Conservation (phyloP, 2,797 vertebrate species). For the Pygocentrus nattereri region DNA sequence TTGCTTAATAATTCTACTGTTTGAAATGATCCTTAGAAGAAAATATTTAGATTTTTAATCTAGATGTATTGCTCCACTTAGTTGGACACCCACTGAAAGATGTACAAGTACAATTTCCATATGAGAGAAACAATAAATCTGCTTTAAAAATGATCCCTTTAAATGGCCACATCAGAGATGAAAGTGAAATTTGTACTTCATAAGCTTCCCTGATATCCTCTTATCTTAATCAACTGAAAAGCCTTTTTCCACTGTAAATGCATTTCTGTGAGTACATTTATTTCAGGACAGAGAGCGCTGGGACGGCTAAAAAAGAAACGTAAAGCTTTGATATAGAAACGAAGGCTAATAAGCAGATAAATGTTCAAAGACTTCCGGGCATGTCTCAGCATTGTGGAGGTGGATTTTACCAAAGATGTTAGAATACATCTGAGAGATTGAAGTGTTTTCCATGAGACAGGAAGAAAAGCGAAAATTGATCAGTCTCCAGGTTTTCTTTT, state of each 20-base stretch:
- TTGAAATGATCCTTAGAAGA: not conserved
- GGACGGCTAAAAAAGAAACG: not conserved
- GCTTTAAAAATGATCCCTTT: not conserved
- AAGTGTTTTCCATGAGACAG: conserved; percentile 20
- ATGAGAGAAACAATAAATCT: not conserved
- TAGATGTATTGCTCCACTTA: not conserved
- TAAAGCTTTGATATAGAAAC: conserved; percentile 17
- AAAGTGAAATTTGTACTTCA: not conserved
- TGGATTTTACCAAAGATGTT: conserved; percentile 8
- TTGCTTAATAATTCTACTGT: not conserved
- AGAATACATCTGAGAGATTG: conserved; percentile 27
- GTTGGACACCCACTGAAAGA: not conserved
- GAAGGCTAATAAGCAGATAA: conserved; percentile 23
- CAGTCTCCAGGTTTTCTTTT: conserved; percentile 56
- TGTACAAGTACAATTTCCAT: not conserved
- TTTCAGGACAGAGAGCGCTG: not conserved
- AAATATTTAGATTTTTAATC: not conserved
- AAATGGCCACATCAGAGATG: not conserved
- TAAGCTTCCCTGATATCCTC: not conserved
- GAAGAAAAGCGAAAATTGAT: conserved; percentile 20
- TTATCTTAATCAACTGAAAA: not conserved
- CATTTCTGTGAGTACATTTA: not conserved
- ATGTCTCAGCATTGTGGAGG: not conserved
- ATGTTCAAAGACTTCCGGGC: conserved; percentile 9
- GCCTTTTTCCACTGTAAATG: not conserved